A percentile compares a stretch with the other conserved stretches of the same genome.
These are phyloP conservation scores for Oryzias melastigma DNA, from an alignment of 2,113 vertebrate species.

Conservation along the genomic window DNA sequence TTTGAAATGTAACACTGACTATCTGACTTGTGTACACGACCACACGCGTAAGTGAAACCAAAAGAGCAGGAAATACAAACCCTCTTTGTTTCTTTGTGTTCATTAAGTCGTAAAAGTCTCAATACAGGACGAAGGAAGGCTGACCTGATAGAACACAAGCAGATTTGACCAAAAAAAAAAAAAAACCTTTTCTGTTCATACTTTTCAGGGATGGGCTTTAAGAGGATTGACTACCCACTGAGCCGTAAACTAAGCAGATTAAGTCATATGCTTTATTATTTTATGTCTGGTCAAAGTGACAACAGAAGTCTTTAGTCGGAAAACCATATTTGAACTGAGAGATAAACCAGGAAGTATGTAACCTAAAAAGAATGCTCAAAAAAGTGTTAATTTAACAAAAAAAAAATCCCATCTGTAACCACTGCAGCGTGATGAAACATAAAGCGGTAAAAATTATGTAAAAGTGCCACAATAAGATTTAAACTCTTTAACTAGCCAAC, in stretches of 20 bases:
- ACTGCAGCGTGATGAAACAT: too few relatives aligned
- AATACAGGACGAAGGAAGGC: too few relatives aligned
- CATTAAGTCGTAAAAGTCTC: constrained; percentile 25
- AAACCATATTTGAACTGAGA: neutral
- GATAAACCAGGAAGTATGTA: too few relatives aligned
- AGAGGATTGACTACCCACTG: constrained; percentile 25
- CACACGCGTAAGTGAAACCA: constrained; percentile 2
- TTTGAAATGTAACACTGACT: neutral
- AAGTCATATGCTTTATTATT: constrained; percentile 20
- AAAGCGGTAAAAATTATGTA: too few relatives aligned
- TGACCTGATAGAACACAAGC: neutral
- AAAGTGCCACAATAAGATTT: too few relatives aligned
- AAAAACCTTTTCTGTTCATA: neutral
- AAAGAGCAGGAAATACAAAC: constrained; percentile 9
- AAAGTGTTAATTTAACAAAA: too few relatives aligned
- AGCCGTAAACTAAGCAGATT: constrained; percentile 35
- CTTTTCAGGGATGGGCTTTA: constrained; percentile 10
- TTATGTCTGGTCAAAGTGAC: neutral
- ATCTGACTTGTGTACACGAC: neutral
- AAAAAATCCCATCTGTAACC: too few relatives aligned
- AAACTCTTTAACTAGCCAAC: too few relatives aligned
- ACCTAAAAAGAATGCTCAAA: too few relatives aligned
- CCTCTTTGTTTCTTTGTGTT: neutral
- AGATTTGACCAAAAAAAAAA: neutral
- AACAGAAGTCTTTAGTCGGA: neutral